Conservation (phyloP, 64 coral and sea anemone genomes). For the Platygyra sinensis region DNA sequence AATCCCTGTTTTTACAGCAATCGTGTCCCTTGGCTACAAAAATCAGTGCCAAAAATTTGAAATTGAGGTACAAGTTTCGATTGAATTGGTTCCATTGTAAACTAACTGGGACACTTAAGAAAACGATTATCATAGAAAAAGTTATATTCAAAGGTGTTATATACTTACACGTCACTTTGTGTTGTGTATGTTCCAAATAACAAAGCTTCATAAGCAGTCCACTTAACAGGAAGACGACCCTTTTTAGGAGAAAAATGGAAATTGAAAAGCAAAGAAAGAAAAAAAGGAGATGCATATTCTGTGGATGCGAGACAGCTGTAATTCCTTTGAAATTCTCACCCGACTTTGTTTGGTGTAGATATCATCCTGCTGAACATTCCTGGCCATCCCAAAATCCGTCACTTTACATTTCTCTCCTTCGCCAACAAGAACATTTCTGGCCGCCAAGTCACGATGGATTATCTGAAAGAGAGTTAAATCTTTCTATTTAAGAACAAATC, state of each 20-base stretch:
- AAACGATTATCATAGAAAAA: too few species aligned
- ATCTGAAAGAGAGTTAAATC: neutral
- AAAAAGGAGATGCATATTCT: neutral
- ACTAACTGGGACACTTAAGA: too few species aligned
- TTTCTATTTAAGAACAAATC: neutral
- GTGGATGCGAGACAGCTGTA: constrained; percentile 31
- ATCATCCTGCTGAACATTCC: constrained; percentile 48
- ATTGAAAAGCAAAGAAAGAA: too few species aligned
- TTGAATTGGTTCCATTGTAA: too few species aligned
- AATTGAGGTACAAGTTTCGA: too few species aligned
- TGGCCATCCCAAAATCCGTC: constrained; percentile 79
- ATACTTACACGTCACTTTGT: constrained; percentile 64
- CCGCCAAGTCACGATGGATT: constrained; percentile 64
- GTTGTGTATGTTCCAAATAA: constrained; percentile 62
- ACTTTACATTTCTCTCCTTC: constrained; percentile 44
- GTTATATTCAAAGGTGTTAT: too few species aligned
- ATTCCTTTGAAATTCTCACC: constrained; percentile 15
- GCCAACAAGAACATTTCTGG: constrained; percentile 57
- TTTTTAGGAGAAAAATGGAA: too few species aligned
- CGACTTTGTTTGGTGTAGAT: constrained; percentile 68
- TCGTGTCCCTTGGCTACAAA: too few species aligned
- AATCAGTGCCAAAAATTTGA: too few species aligned
- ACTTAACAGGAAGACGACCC: neutral
- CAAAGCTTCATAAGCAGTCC: constrained; percentile 51
- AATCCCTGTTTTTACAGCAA: too few species aligned